Percentiles rank a stretch among this genome's conserved stretches.
Evolutionary conservation across 2,797 vertebrate genomes (phyloP).

Genomic region (Holocentrus rufus): DNA sequence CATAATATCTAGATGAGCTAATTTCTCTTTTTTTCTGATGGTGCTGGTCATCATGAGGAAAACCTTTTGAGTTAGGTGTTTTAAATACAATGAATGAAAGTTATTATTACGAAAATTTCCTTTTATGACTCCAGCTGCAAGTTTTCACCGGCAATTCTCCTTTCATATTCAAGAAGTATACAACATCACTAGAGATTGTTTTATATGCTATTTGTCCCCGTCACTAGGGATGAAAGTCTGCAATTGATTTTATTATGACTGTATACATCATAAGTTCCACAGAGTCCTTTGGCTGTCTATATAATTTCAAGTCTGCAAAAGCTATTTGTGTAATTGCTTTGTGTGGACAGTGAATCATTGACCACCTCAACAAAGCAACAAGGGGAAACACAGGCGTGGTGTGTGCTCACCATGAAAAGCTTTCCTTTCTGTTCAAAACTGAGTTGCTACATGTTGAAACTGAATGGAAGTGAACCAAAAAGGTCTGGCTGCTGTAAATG

Average conservation of each 20-base stretch:
- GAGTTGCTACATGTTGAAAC: background rate
- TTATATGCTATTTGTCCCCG: background rate
- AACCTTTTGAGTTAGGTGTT: no score
- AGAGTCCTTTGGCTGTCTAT: conserved; percentile 6
- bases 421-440: no score
- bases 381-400: background rate
- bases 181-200: no score
- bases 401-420: background rate
- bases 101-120: no score
- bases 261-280: background rate
- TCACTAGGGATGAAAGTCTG: background rate
- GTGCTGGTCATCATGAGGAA: no score
- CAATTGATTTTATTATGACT: background rate
- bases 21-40: no score
- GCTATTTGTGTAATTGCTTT: background rate
- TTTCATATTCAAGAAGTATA: background rate
- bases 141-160: background rate
- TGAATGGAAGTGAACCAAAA: no score
- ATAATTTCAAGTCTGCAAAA: background rate
- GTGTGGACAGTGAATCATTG: background rate
- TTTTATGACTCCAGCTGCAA: no score
- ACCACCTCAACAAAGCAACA: conserved; percentile 12
- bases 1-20: no score
- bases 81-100: no score
- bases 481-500: background rate